Evolutionary conservation across 2,888 invertebrate genomes (phyloP).

Genomic region (Hemaris fuciformis): DNA sequence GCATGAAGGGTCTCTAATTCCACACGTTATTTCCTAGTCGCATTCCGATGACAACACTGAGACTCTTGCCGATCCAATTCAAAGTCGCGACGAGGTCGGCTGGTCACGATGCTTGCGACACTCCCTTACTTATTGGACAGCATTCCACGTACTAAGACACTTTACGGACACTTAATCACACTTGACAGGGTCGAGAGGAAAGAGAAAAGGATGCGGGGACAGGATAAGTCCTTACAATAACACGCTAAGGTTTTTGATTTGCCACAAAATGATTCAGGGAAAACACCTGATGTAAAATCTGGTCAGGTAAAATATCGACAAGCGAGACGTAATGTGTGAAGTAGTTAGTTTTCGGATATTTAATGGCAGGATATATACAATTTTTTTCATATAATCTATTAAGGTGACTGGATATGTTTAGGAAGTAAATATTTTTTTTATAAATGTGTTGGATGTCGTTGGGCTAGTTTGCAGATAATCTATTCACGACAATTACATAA

Average conservation of each 20-base stretch:
- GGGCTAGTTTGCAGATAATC: too few relatives aligned
- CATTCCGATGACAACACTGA: conserved; percentile 10
- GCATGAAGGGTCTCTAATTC: neutral
- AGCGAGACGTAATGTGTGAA: too few relatives aligned
- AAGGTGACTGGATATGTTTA: too few relatives aligned
- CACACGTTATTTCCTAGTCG: neutral
- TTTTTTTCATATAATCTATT: too few relatives aligned
- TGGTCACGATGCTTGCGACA: conserved; percentile 40
- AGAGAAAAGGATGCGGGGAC: neutral
- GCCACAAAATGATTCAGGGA: too few relatives aligned
- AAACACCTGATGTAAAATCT: too few relatives aligned
- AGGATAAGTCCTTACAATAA: neutral
- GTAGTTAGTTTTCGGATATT: neutral
- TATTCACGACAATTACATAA: too few relatives aligned
- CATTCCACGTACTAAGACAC: conserved; percentile 15
- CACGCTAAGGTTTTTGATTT: too few relatives aligned
- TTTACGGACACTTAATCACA: conserved; percentile 7
- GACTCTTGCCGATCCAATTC: conserved; percentile 18
- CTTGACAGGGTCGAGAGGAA: neutral
- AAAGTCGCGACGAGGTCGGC: conserved; percentile 44
- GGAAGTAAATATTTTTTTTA: too few relatives aligned
- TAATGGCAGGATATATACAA: too few relatives aligned
- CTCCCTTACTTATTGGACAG: conserved; percentile 13
- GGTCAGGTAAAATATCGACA: too few relatives aligned
- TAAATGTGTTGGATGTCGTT: too few relatives aligned